Evolutionary conservation across 2,888 invertebrate genomes (phyloP), one percentile per base, ranked within the genome.

Genomic region (Lysandra bellargus): DNA sequence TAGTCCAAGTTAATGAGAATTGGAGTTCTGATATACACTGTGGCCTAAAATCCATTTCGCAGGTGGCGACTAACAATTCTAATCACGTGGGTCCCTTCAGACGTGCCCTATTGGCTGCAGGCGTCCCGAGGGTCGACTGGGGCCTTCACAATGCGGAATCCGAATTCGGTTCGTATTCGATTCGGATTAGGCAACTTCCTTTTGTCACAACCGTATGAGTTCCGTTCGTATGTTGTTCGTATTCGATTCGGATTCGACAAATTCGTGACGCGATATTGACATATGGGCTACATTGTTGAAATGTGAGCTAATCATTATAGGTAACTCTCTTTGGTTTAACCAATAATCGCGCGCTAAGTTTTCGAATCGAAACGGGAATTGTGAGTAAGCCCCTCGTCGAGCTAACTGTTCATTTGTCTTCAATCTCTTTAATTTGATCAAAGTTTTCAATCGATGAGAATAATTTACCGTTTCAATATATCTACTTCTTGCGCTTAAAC

Each of bases 11-110:
- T 53, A 4, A 14, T 14, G 53, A 53, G 14, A 53, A 14, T 53
- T 53, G 14, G 53, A 44, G 44, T 7, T 44, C 69, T 33, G 69
- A 33, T 69, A 33, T 69, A 6, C 14, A 37, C 6, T 14, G 6
- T 61, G 69, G 1, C 69, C 17, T 69, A 37, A 37, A 30, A 64
- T 64, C 69, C 17, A 37, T 69, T 30, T 69, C 14, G 69, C 69
- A 69, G 69, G 69, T 69, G 69, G 69, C 14, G 14, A 14, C 12
- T 69, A 69, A 69, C 69, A 14, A 69, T 69, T 69, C 69, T 17
- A 69, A 69, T 69, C 33, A 69, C 69, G 69, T 69, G 69, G 69
- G 69, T 37, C 69, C 69, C 69, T 69, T 37, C 33, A 69, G 69
- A 69, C 69, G 69, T 69, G 69, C 69, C 33, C 14, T 14, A 69